A percentile compares a stretch with the other conserved stretches of the same genome.
Conservation (phyloP, 64 coral and sea anemone species). For the Montipora efflorescens region DNA sequence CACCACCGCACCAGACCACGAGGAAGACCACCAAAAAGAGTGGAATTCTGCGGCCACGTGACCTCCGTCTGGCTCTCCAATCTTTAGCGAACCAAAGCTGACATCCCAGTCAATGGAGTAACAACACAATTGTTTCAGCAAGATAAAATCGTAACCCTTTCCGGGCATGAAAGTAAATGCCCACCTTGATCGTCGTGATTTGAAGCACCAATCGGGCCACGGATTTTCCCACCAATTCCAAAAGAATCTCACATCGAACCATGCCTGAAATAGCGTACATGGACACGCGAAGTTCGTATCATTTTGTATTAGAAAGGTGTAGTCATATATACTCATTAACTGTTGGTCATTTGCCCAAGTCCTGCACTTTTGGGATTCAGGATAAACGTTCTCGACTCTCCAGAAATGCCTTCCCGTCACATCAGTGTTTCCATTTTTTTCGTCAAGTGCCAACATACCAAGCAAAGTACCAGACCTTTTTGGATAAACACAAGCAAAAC, state of each 20-base stretch:
- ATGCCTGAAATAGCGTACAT: conserved; percentile 26
- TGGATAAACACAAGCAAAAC: background rate
- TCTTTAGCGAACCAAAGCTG: conserved; percentile 4
- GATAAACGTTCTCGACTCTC: conserved; percentile 42
- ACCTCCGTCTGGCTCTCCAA: conserved; percentile 31
- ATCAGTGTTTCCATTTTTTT: conserved; percentile 19
- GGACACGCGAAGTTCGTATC: background rate
- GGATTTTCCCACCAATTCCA: conserved; percentile 13
- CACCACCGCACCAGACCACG: background rate
- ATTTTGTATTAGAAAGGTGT: background rate
- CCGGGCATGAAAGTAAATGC: background rate
- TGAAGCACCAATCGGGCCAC: conserved; percentile 36
- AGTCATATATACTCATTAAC: no score
- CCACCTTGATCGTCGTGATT: background rate
- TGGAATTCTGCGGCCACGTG: background rate
- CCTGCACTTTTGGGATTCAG: background rate
- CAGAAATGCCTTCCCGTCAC: conserved; percentile 33
- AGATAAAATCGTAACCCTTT: background rate
- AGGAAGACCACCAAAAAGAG: background rate
- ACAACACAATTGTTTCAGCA: conserved; percentile 50
- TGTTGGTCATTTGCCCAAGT: background rate
- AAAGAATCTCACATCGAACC: conserved; percentile 37
- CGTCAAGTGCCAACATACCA: background rate
- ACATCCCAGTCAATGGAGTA: conserved; percentile 11
- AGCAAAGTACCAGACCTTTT: background rate